Conservation (phyloP, 2,888 invertebrate genomes). For the Xanthorhoe spadicearia region DNA sequence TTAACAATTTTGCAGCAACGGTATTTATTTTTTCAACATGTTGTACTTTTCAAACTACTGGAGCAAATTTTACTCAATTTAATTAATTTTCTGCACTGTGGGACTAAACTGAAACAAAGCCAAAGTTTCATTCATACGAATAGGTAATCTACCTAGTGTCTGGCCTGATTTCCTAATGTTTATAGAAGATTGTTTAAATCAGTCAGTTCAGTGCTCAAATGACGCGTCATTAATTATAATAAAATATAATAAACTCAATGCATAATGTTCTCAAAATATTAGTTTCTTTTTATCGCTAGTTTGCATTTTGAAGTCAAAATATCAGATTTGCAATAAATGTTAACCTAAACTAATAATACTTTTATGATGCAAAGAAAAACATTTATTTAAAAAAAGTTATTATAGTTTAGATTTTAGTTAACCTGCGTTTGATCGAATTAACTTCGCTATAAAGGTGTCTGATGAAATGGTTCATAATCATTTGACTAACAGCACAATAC, state of each 20-base stretch:
- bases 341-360: too few species aligned
- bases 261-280: neutral
- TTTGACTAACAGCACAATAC: conserved; percentile 73
- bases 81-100: neutral
- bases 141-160: neutral
- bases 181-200: neutral
- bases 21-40: conserved; percentile 14
- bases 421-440: conserved; percentile 49
- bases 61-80: neutral
- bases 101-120: neutral
- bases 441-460: conserved; percentile 47
- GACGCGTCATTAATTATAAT: too few species aligned
- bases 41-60: conserved; percentile 11
- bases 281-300: neutral
- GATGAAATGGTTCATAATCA: conserved; percentile 63
- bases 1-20: conserved; percentile 12
- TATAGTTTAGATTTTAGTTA: neutral
- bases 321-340: neutral
- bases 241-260: neutral
- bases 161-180: conserved; percentile 14
- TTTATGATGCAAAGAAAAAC: too few species aligned
- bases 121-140: neutral
- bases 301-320: neutral
- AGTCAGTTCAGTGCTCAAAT: conserved; percentile 2
- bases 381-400: neutral